A percentile compares a stretch with the other conserved stretches of the same genome.
Conservation (phyloP, 2,888 invertebrate species). For the Ophonus ardosiacus region DNA sequence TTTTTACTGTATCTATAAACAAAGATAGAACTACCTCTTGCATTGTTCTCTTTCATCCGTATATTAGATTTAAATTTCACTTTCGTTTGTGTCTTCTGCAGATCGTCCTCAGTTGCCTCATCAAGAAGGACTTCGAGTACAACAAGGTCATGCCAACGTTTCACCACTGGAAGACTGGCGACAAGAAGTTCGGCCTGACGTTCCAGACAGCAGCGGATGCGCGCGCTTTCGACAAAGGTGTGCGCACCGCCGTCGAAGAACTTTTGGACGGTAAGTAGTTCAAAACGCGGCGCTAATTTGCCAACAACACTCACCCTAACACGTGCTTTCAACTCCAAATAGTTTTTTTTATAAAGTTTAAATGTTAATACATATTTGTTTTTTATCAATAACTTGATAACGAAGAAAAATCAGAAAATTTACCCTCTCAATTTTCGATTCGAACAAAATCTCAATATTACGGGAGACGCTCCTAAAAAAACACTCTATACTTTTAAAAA, state of each 20-base stretch:
- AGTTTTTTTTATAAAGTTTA: too few relatives aligned
- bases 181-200: conserved; percentile 95
- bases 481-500: too few relatives aligned
- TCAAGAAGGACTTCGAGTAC: conserved; percentile 97
- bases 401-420: too few relatives aligned
- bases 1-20: too few relatives aligned
- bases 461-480: too few relatives aligned
- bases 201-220: conserved; percentile 98
- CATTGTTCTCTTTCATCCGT: neutral
- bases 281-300: conserved; percentile 5
- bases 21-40: too few relatives aligned
- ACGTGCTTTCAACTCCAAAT: neutral
- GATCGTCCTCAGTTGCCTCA: conserved; percentile 95
- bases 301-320: neutral
- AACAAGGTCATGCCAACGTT: conserved; percentile 99
- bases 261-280: conserved; percentile 89
- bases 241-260: conserved; percentile 92
- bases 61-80: too few relatives aligned
- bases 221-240: conserved; percentile 94
- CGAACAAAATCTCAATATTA: too few relatives aligned
- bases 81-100: conserved; percentile 74
- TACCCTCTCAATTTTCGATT: too few relatives aligned
- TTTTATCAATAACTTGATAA: too few relatives aligned
- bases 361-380: too few relatives aligned
- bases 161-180: conserved; percentile 98